A percentile compares a stretch with the other conserved stretches of the same genome.
phyloP scores from a whole-genome alignment of 2,797 vertebrate genomes.

The Ciconia nigra region DNA sequence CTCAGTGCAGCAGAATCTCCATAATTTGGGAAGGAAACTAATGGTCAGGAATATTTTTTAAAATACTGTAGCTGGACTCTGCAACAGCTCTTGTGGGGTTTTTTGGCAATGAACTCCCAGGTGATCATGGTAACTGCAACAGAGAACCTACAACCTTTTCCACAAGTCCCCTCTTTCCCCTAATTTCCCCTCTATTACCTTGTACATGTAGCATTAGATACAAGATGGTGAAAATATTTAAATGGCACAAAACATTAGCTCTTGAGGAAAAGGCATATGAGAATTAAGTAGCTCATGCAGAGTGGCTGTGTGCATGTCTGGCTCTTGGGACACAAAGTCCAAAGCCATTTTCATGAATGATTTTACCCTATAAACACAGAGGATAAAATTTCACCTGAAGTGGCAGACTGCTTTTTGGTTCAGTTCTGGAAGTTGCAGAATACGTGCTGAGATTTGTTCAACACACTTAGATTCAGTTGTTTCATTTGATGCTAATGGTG shows the following conservation, averaged over 20 bases:
- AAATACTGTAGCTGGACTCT: neutral
- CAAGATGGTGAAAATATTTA: neutral
- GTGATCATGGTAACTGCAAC: neutral
- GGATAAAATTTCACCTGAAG: neutral
- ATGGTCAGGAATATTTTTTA: neutral
- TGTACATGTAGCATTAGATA: neutral
- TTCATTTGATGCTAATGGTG: neutral
- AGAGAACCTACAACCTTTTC: neutral
- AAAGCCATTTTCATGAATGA: neutral
- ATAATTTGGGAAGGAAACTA: neutral
- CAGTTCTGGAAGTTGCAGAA: neutral
- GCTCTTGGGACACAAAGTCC: neutral
- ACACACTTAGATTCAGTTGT: neutral
- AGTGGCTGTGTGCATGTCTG: neutral
- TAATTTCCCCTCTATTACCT: neutral
- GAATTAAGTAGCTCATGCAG: neutral
- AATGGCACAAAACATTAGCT: neutral
- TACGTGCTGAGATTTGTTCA: neutral
- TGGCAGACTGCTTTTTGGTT: neutral
- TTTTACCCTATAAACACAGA: neutral
- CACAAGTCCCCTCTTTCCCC: neutral
- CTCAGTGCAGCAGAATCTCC: neutral
- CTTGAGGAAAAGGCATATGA: neutral
- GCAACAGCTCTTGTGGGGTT: accelerated
- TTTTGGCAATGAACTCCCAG: neutral